These are phyloP conservation scores for Sebastes matsubarae DNA, from an alignment of 2,797 vertebrate species.

Conservation along the genomic window DNA sequence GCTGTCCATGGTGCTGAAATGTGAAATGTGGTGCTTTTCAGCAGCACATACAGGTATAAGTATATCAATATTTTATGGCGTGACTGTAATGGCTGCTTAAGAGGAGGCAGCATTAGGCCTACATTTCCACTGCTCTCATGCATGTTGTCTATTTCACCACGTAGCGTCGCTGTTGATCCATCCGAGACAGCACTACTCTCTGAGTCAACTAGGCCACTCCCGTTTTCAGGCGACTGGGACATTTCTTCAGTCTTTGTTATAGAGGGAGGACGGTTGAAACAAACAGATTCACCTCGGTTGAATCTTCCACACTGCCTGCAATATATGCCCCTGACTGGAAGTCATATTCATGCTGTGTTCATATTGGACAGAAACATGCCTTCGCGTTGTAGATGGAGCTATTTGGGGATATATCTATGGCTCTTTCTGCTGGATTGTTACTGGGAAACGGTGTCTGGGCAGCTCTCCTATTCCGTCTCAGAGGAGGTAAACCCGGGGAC, in stretches of 20 bases:
- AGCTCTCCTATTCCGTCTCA: slow-evolving; percentile 85
- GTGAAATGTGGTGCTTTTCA: background rate
- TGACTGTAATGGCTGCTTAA: background rate
- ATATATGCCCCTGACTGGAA: background rate
- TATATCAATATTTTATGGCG: background rate
- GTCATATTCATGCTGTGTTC: background rate
- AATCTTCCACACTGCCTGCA: background rate
- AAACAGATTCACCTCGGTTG: background rate
- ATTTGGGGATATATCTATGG: slow-evolving; percentile 35
- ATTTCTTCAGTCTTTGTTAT: slow-evolving; percentile 67
- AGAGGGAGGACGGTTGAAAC: slow-evolving; percentile 37
- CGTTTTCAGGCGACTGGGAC: slow-evolving; percentile 33
- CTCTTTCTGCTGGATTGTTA: slow-evolving; percentile 48
- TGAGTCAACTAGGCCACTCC: slow-evolving; percentile 61
- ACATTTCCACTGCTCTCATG: background rate
- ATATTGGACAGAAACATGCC: slow-evolving; percentile 45
- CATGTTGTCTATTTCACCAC: slow-evolving; percentile 47
- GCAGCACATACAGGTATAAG: background rate
- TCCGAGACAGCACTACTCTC: background rate
- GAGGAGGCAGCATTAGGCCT: background rate
- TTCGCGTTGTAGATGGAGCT: slow-evolving; percentile 24
- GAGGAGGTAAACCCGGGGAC: slow-evolving; percentile 88
- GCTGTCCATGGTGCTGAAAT: slow-evolving; percentile 53
- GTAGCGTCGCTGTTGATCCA: slow-evolving; percentile 71
- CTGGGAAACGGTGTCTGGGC: slow-evolving; percentile 60